These are phyloP conservation scores for Atta colombica DNA, from an alignment of 1,140 invertebrate species.

Conservation along the genomic window DNA sequence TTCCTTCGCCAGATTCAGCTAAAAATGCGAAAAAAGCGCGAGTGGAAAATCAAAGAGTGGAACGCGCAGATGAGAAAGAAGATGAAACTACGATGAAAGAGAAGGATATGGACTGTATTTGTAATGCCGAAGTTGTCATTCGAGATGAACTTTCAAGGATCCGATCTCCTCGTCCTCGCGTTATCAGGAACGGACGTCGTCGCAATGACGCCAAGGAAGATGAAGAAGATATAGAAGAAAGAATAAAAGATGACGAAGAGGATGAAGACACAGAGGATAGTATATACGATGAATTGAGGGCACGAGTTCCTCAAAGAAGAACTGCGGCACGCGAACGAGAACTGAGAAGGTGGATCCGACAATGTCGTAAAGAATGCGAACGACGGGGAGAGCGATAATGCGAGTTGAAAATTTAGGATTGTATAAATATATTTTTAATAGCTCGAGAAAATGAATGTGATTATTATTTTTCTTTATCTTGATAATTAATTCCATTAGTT, in stretches of 20 bases:
- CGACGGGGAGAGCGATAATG: slow-evolving; percentile 21
- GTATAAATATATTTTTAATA: background rate
- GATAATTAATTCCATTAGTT: background rate
- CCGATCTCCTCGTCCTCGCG: background rate
- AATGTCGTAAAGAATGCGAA: slow-evolving; percentile 65
- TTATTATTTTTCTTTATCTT: background rate
- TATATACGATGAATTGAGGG: background rate
- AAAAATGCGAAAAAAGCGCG: slow-evolving; percentile 8
- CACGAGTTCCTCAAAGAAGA: background rate
- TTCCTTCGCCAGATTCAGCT: background rate
- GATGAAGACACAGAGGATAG: slow-evolving; percentile 16
- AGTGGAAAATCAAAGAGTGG: background rate
- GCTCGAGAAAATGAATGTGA: background rate
- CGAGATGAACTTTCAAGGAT: background rate
- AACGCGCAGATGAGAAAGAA: slow-evolving; percentile 13
- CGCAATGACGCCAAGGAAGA: background rate
- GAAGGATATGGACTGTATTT: slow-evolving; percentile 11
- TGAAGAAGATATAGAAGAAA: background rate
- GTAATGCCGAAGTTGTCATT: background rate
- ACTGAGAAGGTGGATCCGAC: slow-evolving; percentile 72
- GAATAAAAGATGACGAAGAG: background rate
- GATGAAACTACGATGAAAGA: background rate
- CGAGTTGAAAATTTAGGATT: background rate
- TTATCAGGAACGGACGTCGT: background rate
- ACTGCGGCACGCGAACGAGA: slow-evolving; percentile 48